phyloP scores from a whole-genome alignment of 2,888 invertebrate genomes.

The Leuctra nigra region DNA sequence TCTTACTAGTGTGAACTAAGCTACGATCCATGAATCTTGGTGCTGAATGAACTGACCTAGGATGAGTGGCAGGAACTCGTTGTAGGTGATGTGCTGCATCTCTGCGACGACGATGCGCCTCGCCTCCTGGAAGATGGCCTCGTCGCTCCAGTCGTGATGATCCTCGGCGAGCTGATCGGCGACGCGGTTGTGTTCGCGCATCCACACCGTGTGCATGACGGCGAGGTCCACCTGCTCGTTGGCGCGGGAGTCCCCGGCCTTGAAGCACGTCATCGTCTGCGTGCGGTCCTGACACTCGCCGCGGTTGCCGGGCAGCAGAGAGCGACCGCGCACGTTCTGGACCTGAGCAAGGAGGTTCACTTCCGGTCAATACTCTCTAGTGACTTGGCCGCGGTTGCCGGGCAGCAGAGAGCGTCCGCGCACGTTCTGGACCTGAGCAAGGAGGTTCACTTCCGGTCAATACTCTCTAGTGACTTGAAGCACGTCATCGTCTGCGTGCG shows the following conservation, averaged over 20 bases:
- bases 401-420: too few species aligned
- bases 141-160: slow-evolving; percentile 46
- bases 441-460: too few species aligned
- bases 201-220: slow-evolving; percentile 44
- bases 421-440: slow-evolving; percentile 52
- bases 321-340: slow-evolving; percentile 58
- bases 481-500: slow-evolving; percentile 56
- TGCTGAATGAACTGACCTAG: too few species aligned
- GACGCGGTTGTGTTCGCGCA: slow-evolving; percentile 47
- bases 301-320: slow-evolving; percentile 58
- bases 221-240: slow-evolving; percentile 43
- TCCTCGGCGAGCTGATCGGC: slow-evolving; percentile 36
- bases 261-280: slow-evolving; percentile 59
- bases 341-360: slow-evolving; percentile 32
- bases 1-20: too few species aligned
- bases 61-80: slow-evolving; percentile 43
- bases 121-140: slow-evolving; percentile 39
- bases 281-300: slow-evolving; percentile 56
- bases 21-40: too few species aligned
- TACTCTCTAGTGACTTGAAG: slow-evolving; percentile 60
- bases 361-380: slow-evolving; percentile 21
- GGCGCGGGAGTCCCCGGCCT: slow-evolving; percentile 46
- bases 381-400: too few species aligned
- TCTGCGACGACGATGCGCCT: slow-evolving; percentile 44
- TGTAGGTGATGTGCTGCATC: slow-evolving; percentile 45